A percentile compares a stretch with the other conserved stretches of the same genome.
Conservation (phyloP, 1,140 invertebrate genomes). For the Octopus bimaculoides region DNA sequence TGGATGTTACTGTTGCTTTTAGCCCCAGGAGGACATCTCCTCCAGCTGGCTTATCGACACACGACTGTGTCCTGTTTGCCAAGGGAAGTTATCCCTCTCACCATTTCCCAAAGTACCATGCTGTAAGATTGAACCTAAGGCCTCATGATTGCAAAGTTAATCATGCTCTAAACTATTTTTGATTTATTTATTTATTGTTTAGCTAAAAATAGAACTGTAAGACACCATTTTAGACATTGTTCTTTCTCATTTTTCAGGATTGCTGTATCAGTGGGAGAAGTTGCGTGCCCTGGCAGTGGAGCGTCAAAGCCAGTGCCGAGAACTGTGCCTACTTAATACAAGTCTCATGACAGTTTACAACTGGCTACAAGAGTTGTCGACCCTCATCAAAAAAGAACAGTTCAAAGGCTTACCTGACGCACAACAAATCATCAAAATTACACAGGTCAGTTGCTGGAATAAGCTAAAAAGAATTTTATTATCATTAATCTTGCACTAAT, state of each 20-base stretch:
- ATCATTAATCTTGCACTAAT: too few species aligned
- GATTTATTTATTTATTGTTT: neutral
- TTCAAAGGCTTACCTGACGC: slow-evolving; percentile 42
- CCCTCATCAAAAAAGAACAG: slow-evolving; percentile 29
- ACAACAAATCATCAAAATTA: neutral
- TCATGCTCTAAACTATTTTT: too few species aligned
- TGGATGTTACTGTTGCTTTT: too few species aligned
- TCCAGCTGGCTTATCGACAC: too few species aligned
- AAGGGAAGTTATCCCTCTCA: too few species aligned
- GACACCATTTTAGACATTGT: neutral
- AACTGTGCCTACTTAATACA: slow-evolving; percentile 56
- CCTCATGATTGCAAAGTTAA: too few species aligned
- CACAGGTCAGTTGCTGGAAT: neutral
- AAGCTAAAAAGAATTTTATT: too few species aligned
- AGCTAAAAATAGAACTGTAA: neutral
- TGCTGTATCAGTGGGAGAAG: slow-evolving; percentile 63
- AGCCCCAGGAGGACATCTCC: too few species aligned
- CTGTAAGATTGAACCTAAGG: too few species aligned
- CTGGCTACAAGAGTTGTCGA: slow-evolving; percentile 39
- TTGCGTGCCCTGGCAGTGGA: slow-evolving; percentile 61
- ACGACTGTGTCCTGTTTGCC: too few species aligned
- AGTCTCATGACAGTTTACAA: slow-evolving; percentile 57
- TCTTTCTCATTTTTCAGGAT: slow-evolving; percentile 56
- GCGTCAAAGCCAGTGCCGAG: slow-evolving; percentile 52
- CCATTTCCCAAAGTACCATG: too few species aligned